Base-by-base conservation (phyloP, 64 coral and sea anemone species). In the Actinia tenebrosa region DNA sequence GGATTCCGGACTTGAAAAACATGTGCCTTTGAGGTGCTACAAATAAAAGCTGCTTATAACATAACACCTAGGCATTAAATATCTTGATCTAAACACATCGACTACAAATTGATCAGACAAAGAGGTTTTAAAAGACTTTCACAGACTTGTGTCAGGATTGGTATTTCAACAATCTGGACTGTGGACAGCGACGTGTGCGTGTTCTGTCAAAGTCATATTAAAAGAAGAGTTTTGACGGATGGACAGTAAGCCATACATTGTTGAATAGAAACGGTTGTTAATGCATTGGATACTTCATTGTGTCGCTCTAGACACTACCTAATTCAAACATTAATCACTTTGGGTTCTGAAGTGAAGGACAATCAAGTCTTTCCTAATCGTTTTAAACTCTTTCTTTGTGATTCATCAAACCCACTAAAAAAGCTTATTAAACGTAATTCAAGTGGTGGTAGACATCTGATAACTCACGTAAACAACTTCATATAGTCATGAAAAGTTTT, bases 151-250 rank as follows among this genome's bases (percentile, higher is more conserved):
- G 79, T 81, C 79, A 80, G 43, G 14, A 30, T 42, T 61, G 53
- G 83, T 85, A 59, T 85, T 64, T 85, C 83, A 85, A 85, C 43
- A 59, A 64, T 59, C 46, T 61, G 53, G 63, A 55, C n/a, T 85
- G 83, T 61, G 80, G 63, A 66, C 26, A 16, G 5, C 8, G 79
- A 37, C 44, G 79, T 81, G 79, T 81, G 79, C 79, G 79, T n/a
- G 44, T 81, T 45, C 27, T 81, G 43, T 81, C 79, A 81, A 1
- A 60, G 16, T 6, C 16, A 19, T 16, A 60, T 85, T 56, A 19
- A 54, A 84, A 52, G 50, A 54, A 27, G 52, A 54, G 56, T 25
- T 5, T 59, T 60, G 83, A 85, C 37, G 54, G 52, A 60, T 19
- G 55, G 26, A 53, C 16, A 61, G 30, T 59, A 85, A 85, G 42